Base-by-base conservation (phyloP, 2,888 invertebrate genomes). In the Acleris holmiana region DNA sequence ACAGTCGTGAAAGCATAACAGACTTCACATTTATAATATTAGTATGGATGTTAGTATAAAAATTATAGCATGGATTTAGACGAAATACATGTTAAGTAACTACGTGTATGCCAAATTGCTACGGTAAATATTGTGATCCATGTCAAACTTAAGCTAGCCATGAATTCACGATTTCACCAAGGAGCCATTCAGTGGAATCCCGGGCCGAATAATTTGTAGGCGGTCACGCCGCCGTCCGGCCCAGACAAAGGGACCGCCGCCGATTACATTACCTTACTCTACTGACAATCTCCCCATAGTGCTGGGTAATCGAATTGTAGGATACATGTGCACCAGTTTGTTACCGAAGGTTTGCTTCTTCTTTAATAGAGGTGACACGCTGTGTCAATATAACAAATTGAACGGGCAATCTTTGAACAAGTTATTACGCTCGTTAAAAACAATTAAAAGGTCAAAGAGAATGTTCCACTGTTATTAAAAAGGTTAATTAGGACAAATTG, bases 181-280 rank as follows among this genome's bases (percentile, higher is more conserved):
- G 67, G 54, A 65, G 65, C 60, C 58, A 47, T 65, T 55, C 50
- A 49, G 60, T 55, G 40, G 66, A 57, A 68, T 66, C 68, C 58
- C 57, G 63, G 47, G 13, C 21, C 35, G 23, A 59, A 48, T 50
- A 60, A 68, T 67, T 54, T 46, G 48, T 51, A 53, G 47, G 47
- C 68, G 73, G 74, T 71, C 74, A 73, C 72, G 73, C 67, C 72
- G 64, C 67, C 72, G 64, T 66, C 62, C 58, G 59, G 61, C 67
- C 67, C 69, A 71, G 71, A 73, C 73, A 68, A 73, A 71, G 73
- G 68, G 69, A 61, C 66, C 65, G 59, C 23, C 68, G 61, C 66
- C 67, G 66, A 73, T 69, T 68, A 70, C 71, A 70, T 68, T 68
- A 67, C 71, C 73, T 73, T 75, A 74, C 73, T 74, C 67, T 68